Base-by-base conservation (phyloP, 2,113 vertebrate genomes). In the Phrynocephalus versicolor region DNA sequence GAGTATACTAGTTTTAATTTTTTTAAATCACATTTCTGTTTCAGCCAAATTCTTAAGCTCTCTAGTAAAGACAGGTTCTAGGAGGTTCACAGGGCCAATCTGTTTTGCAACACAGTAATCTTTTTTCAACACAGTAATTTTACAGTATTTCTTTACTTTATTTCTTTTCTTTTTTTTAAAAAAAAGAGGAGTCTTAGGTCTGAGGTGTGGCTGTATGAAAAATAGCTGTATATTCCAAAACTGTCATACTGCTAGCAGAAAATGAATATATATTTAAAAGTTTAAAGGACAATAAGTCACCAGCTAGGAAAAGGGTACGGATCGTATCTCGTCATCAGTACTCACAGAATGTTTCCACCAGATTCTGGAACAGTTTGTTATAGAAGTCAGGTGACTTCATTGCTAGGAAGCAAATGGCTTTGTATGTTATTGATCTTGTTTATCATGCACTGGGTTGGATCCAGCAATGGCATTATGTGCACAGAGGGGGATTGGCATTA, bases 261-360 rank as follows among this genome's bases (percentile, higher is more conserved):
- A 39, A 41, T 39, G 39, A 12, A 15, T 76, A 14, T 3, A 57
- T 51, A 2, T 55, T 55, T 57, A 77, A 58, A 62, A 23, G 23
- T 62, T 18, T 62, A 62, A 6, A 62, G 23, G 23, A 62, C 33
- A 16, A 1, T 3, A 33, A 30, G 27, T 19, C 30, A 57, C 1
- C 51, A 33, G 51, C 30, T 77, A 10, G 8, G 25, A 51, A 57
- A 77, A 77, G 16, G 30, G 55, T 76, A 55, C 14, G 45, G 5
- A 13, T 51, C 30, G 33, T 69, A 13, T 33, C 33, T 35, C 33
- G 33, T 41, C 70, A 72, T 6, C 13, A 64, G 35, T 30, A 84
- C 88, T 90, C 86, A 74, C 74, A 70, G 73, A 79, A 21, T 89
- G 83, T 89, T 94, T 82, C 79, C 82, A 86, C 55, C 87, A 83